Evolutionary conservation across 2,113 vertebrate genomes (phyloP).

Genomic region (Periophthalmus modestus): DNA sequence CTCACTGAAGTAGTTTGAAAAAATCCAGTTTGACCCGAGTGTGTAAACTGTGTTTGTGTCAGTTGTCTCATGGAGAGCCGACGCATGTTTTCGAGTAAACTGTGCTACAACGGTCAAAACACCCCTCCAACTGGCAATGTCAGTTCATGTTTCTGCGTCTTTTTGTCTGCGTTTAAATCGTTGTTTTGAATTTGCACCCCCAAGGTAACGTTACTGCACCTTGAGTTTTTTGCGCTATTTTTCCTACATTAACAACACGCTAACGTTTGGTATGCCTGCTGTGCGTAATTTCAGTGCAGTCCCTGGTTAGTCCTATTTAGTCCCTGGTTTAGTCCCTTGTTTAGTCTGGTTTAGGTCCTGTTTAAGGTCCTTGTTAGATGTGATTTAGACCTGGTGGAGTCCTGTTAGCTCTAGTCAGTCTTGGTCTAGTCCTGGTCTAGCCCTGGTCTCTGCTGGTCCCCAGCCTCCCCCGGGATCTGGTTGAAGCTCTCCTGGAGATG

Average conservation of each 20-base stretch:
- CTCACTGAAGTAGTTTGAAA: neutral
- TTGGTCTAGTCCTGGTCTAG: too few species aligned
- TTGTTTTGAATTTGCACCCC: neutral
- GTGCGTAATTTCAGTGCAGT: constrained; percentile 26
- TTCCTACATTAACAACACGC: constrained; percentile 1
- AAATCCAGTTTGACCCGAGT: constrained; percentile 31
- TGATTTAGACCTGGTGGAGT: too few species aligned
- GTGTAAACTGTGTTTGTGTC: constrained; percentile 30
- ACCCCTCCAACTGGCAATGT: too few species aligned
- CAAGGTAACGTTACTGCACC: neutral
- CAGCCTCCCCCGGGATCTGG: too few species aligned
- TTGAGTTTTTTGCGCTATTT: neutral
- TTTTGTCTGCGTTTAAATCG: neutral
- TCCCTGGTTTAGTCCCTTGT: too few species aligned
- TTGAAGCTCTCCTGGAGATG: too few species aligned
- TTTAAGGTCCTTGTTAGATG: too few species aligned
- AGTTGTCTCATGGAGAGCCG: constrained; percentile 38
- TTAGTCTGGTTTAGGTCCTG: too few species aligned
- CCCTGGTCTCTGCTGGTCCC: too few species aligned
- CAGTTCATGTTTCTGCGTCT: neutral
- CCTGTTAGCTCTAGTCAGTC: too few species aligned
- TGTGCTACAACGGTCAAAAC: constrained; percentile 29
- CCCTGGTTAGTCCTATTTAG: too few species aligned
- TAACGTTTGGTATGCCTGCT: constrained; percentile 30
- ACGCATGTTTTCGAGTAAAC: constrained; percentile 31